Evolutionary conservation across 2,888 invertebrate genomes (phyloP).

Genomic region (Aphidius colemani): DNA sequence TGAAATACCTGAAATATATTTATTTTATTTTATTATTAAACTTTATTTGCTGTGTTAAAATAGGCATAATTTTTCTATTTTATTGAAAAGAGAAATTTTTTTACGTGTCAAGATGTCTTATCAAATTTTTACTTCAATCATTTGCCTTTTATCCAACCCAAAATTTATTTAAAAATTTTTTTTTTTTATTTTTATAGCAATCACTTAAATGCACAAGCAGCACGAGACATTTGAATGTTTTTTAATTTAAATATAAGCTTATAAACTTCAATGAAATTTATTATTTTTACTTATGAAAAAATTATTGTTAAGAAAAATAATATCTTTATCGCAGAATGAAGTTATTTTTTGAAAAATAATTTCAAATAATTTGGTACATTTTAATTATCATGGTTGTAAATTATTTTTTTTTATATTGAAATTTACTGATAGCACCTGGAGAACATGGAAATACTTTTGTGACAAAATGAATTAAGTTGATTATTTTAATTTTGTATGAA

Average conservation of each 20-base stretch:
- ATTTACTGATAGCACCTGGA: too few species aligned
- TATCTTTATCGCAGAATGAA: neutral
- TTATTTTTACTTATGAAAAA: neutral
- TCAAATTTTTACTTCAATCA: constrained; percentile 38
- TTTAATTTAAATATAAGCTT: neutral
- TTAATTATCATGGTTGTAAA: too few species aligned
- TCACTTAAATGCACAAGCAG: constrained; percentile 42
- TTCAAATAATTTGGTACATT: neutral
- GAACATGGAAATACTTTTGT: too few species aligned
- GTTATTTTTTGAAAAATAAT: neutral
- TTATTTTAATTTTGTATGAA: too few species aligned
- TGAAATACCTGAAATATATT: constrained; percentile 56
- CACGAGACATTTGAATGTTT: constrained; percentile 10
- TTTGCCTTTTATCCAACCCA: constrained; percentile 46
- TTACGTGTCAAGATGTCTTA: constrained; percentile 18
- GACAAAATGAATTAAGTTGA: too few species aligned
- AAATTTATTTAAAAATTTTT: constrained; percentile 27
- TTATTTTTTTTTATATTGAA: too few species aligned
- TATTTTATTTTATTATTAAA: constrained; percentile 32
- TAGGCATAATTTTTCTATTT: constrained; percentile 15
- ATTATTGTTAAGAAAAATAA: neutral
- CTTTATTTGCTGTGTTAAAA: constrained; percentile 11
- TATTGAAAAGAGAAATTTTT: constrained; percentile 22
- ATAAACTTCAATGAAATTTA: neutral
- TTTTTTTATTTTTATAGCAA: constrained; percentile 23